These are phyloP conservation scores for Lates calcarifer DNA, from an alignment of 2,113 vertebrate genomes.

Conservation along the genomic window DNA sequence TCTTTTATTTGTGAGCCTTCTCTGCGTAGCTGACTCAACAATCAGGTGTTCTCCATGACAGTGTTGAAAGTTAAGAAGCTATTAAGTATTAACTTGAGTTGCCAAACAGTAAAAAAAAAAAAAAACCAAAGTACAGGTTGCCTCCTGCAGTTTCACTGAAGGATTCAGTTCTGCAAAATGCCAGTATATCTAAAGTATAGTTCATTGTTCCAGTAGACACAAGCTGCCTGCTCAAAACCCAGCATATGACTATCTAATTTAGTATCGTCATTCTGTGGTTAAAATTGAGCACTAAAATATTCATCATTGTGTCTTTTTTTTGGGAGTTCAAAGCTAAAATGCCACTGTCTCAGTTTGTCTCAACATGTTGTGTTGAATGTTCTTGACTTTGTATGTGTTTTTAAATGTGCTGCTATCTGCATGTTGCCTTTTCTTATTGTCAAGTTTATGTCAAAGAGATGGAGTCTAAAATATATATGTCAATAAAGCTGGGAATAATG, in stretches of 20 bases:
- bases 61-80: neutral
- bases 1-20: neutral
- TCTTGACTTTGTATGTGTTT: slow-evolving; percentile 52
- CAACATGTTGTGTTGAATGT: slow-evolving; percentile 40
- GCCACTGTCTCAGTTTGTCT: slow-evolving; percentile 2
- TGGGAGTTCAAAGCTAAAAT: slow-evolving; percentile 3
- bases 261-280: slow-evolving; percentile 31
- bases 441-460: slow-evolving; percentile 39
- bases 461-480: slow-evolving; percentile 36
- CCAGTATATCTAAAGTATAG: neutral
- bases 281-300: slow-evolving; percentile 42
- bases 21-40: neutral
- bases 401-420: slow-evolving; percentile 79
- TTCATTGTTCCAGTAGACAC: neutral
- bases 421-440: slow-evolving; percentile 81
- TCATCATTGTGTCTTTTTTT: neutral
- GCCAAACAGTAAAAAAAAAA: neutral
- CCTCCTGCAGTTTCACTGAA: neutral
- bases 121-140: neutral
- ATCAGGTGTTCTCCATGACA: neutral
- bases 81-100: neutral
- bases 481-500: slow-evolving; percentile 38
- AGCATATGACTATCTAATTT: neutral
- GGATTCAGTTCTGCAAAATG: neutral
- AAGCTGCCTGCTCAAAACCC: slow-evolving; percentile 8